Conservation (phyloP, 1,140 invertebrate genomes). For the Nasonia vitripennis region DNA sequence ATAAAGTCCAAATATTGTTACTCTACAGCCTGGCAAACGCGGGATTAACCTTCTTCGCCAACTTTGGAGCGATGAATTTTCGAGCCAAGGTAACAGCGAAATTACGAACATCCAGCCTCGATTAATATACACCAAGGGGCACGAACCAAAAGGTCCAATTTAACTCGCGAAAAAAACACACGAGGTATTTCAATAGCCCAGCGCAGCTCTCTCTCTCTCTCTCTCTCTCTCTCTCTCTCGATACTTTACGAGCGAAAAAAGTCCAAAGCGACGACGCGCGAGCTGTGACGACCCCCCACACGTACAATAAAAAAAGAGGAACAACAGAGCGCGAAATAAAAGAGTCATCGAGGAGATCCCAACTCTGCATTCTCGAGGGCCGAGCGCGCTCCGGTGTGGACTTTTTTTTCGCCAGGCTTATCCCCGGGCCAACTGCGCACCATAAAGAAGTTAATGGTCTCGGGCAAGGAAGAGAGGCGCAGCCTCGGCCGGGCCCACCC, state of each 20-base stretch:
- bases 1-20: conserved; percentile 6
- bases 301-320: neutral
- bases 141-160: too few relatives aligned
- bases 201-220: too few relatives aligned
- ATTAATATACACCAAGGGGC: too few relatives aligned
- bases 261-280: neutral
- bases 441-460: conserved; percentile 43
- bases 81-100: neutral
- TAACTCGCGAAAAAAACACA: too few relatives aligned
- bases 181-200: too few relatives aligned
- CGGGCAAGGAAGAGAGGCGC: conserved; percentile 5
- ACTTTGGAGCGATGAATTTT: neutral
- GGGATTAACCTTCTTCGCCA: neutral
- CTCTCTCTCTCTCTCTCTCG: too few relatives aligned
- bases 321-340: neutral
- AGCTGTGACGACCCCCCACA: neutral
- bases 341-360: neutral
- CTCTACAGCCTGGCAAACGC: neutral
- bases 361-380: conserved; percentile 2
- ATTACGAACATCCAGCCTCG: neutral
- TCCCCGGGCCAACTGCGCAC: neutral
- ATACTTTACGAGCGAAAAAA: neutral
- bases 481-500: conserved; percentile 65
- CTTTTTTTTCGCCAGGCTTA: neutral
- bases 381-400: neutral